Evolutionary conservation across 1,140 invertebrate species (phyloP).

Genomic region (Brachionus rubens): DNA sequence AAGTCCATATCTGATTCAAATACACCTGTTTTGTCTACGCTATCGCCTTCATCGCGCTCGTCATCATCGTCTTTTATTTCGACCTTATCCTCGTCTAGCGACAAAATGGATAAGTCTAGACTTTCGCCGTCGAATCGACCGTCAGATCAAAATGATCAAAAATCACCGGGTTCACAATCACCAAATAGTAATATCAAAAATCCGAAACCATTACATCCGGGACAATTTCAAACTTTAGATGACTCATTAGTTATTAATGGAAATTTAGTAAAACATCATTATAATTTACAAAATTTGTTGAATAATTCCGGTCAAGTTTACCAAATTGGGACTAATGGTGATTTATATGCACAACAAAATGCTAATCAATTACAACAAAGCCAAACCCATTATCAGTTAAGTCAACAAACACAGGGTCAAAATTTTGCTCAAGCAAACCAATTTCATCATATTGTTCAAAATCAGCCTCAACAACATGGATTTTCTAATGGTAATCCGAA

Average conservation of each 20-base stretch:
- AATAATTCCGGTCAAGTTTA: neutral
- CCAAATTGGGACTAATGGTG: neutral
- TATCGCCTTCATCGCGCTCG: conserved; percentile 19
- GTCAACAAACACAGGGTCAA: neutral
- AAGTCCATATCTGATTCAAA: conserved; percentile 24
- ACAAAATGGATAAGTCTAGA: conserved; percentile 31
- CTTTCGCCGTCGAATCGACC: neutral
- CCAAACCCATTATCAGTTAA: neutral
- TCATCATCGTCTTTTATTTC: neutral
- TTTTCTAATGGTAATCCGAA: neutral
- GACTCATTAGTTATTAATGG: neutral
- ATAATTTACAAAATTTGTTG: neutral
- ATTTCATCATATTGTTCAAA: neutral
- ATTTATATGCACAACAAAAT: neutral
- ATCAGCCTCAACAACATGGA: conserved; percentile 1
- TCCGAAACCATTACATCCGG: neutral
- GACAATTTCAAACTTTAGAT: neutral
- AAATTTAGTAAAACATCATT: neutral
- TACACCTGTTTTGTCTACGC: neutral
- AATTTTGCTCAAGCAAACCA: neutral
- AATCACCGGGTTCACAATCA: neutral
- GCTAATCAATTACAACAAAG: neutral
- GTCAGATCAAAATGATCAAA: neutral
- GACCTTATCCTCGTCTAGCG: neutral
- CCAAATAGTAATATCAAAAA: neutral